Percentiles rank a stretch among this genome's conserved stretches.
Conservation (phyloP, 2,113 vertebrate species). For the Hydropotes inermis region DNA sequence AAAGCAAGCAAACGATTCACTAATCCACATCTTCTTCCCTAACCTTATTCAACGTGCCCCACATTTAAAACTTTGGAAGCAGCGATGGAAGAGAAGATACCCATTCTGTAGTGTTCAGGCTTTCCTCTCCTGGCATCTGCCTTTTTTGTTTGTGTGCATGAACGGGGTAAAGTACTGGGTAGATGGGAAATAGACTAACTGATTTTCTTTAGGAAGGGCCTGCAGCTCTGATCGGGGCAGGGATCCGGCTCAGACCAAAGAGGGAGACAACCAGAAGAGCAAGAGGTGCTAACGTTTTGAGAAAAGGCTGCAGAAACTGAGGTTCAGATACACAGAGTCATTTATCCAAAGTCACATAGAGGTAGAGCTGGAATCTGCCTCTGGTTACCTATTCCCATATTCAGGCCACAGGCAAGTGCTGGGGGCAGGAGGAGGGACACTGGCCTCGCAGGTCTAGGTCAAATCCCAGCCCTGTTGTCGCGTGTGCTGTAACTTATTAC, state of each 20-base stretch:
- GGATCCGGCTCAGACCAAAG: neutral
- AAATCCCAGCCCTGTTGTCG: neutral
- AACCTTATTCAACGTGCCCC: neutral
- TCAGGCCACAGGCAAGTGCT: neutral
- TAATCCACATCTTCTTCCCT: neutral
- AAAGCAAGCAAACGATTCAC: neutral
- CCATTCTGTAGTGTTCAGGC: fast-evolving
- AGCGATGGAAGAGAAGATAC: neutral
- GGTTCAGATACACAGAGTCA: neutral
- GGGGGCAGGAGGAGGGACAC: neutral
- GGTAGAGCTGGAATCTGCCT: neutral
- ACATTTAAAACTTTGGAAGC: neutral
- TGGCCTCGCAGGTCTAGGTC: too few species aligned
- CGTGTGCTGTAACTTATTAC: neutral
- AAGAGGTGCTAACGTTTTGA: neutral
- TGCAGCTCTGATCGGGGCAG: neutral
- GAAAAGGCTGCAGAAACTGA: neutral
- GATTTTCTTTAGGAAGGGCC: neutral
- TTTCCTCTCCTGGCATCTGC: neutral
- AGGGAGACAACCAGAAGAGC: neutral
- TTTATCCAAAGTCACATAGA: neutral
- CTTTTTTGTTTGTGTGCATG: neutral
- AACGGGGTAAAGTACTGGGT: neutral
- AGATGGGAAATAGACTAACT: neutral
- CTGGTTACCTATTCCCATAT: neutral